These are phyloP conservation scores for Dasyurus viverrinus DNA, from an alignment of 2,113 vertebrate species.

Conservation along the genomic window DNA sequence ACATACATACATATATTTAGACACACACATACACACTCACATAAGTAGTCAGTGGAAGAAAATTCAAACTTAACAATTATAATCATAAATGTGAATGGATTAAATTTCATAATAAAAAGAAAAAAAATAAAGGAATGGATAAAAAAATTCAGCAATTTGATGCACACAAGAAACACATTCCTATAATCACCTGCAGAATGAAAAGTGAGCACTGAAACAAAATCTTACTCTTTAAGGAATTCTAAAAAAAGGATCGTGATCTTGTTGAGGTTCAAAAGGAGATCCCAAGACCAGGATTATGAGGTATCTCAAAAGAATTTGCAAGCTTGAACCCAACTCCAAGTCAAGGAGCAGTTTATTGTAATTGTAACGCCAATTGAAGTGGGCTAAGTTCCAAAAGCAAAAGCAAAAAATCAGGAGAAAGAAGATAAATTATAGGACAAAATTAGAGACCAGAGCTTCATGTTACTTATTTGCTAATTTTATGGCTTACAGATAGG, in stretches of 20 bases:
- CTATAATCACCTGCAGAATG: background rate
- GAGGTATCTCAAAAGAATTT: no score
- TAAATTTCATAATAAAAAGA: background rate
- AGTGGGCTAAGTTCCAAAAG: no score
- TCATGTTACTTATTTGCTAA: no score
- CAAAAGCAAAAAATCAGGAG: no score
- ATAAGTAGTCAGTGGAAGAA: background rate
- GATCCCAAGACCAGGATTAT: no score
- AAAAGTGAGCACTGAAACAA: background rate
- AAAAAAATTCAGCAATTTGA: background rate
- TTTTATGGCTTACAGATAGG: no score
- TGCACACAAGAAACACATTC: background rate
- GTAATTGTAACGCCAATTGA: no score
- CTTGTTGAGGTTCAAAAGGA: no score
- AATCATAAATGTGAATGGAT: background rate
- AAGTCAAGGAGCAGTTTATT: no score
- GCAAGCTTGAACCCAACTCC: no score
- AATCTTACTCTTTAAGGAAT: background rate
- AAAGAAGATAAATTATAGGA: no score
- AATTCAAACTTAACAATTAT: background rate
- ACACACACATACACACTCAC: background rate
- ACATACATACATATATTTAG: background rate
- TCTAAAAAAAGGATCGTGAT: background rate
- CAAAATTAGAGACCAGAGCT: no score
- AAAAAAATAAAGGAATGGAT: background rate